These are phyloP conservation scores for Tragulus kanchil DNA, from an alignment of 2,113 vertebrate genomes.

Conservation along the genomic window DNA sequence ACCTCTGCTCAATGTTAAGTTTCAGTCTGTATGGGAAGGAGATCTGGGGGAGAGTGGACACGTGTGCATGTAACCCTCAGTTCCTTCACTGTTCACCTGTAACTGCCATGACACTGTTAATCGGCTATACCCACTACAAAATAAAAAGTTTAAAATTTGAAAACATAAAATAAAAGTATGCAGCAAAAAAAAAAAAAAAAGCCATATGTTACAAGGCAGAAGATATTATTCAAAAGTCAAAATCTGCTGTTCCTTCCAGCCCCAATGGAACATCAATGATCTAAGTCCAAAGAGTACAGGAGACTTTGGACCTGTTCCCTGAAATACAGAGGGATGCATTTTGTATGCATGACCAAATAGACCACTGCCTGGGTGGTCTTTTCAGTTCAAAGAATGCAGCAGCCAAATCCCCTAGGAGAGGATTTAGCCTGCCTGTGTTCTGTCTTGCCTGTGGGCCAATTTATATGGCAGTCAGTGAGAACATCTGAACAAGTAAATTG, in stretches of 20 bases:
- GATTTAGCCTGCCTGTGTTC: background rate
- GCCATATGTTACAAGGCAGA: slow-evolving; percentile 55
- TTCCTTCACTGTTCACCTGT: too few species aligned
- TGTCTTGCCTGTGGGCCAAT: background rate
- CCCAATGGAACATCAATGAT: background rate
- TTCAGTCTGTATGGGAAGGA: too few species aligned
- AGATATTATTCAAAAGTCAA: slow-evolving; percentile 35
- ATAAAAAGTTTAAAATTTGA: too few species aligned
- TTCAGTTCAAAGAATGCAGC: background rate
- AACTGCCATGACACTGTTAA: too few species aligned
- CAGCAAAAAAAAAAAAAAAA: background rate
- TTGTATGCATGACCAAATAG: background rate
- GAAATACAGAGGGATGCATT: slow-evolving; percentile 2
- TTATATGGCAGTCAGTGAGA: background rate
- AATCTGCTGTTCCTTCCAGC: background rate
- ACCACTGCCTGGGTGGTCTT: slow-evolving; percentile 26
- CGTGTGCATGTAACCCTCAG: too few species aligned
- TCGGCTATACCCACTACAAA: too few species aligned
- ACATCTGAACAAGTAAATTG: background rate
- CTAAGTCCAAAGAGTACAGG: background rate
- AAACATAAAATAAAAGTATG: too few species aligned
- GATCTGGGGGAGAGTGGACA: too few species aligned
- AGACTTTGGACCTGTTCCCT: slow-evolving; percentile 36
- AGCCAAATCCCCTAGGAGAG: background rate
- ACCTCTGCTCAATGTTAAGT: too few species aligned